phyloP scores from a whole-genome alignment of 2,888 invertebrate genomes.

The Sinohyriopsis cumingii region DNA sequence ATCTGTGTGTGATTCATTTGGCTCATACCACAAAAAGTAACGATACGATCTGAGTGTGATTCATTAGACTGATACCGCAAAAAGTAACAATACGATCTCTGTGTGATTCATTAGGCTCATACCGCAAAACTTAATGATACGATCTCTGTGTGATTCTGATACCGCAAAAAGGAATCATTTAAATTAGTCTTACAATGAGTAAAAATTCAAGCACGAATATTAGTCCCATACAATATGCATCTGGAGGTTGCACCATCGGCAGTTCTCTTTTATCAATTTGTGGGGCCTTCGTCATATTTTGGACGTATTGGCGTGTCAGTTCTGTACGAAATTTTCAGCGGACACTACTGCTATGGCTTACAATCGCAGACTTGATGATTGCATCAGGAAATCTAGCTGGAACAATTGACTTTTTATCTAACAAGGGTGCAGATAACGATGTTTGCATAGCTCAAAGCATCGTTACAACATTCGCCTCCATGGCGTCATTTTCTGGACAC shows the following conservation, averaged over 20 bases:
- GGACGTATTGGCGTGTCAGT: slow-evolving; percentile 19
- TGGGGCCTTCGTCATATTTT: slow-evolving; percentile 37
- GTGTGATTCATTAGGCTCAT: too few species aligned
- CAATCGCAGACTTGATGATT: slow-evolving; percentile 35
- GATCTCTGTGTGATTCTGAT: too few species aligned
- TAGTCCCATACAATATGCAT: too few species aligned
- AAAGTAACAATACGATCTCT: too few species aligned
- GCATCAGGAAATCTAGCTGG: slow-evolving; percentile 35
- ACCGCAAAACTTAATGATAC: too few species aligned
- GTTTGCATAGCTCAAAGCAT: slow-evolving; percentile 17
- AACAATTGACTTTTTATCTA: slow-evolving; percentile 3
- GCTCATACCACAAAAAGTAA: too few species aligned
- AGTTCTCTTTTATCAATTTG: slow-evolving; percentile 30
- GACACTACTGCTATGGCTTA: slow-evolving; percentile 37
- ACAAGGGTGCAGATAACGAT: slow-evolving; percentile 1
- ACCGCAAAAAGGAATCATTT: too few species aligned
- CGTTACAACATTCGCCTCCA: slow-evolving; percentile 13
- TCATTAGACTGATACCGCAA: too few species aligned
- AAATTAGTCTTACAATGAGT: too few species aligned
- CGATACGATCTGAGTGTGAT: too few species aligned
- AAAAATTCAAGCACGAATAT: too few species aligned
- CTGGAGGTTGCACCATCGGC: slow-evolving; percentile 1
- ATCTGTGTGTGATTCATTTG: too few species aligned
- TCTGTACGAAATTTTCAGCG: slow-evolving; percentile 29
- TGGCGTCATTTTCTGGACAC: slow-evolving; percentile 24